Conservation (phyloP, 2,113 vertebrate genomes). For the Melanocharis versteri region DNA sequence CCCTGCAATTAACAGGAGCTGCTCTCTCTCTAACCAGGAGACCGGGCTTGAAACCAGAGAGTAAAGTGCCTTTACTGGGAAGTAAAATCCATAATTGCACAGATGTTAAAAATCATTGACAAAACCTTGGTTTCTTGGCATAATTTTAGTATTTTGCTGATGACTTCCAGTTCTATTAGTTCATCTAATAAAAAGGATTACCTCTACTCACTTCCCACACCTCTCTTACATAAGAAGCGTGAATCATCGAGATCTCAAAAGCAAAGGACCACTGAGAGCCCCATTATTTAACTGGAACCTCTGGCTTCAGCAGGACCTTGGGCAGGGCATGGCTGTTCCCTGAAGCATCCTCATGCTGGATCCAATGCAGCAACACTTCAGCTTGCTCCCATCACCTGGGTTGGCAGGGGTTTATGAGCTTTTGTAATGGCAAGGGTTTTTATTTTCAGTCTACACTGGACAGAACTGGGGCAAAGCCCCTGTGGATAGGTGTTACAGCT, state of each 20-base stretch:
- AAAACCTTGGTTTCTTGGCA: background rate
- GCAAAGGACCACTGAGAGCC: background rate
- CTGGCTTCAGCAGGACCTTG: background rate
- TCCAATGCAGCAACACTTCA: background rate
- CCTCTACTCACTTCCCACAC: background rate
- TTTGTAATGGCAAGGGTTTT: background rate
- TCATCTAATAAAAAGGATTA: background rate
- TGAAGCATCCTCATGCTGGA: background rate
- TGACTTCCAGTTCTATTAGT: background rate
- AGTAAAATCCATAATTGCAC: background rate
- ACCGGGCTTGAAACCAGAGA: background rate
- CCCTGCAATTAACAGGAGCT: background rate
- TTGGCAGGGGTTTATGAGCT: rapidly evolving
- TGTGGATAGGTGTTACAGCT: background rate
- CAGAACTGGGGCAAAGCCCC: background rate
- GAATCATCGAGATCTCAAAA: background rate
- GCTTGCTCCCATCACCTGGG: background rate
- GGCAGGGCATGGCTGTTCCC: background rate
- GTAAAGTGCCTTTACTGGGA: background rate
- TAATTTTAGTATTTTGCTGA: background rate
- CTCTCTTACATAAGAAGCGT: background rate
- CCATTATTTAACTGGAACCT: background rate
- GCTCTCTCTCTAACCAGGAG: background rate
- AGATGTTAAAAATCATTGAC: background rate
- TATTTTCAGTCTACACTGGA: background rate